Evolutionary conservation across 2,797 vertebrate species (phyloP).

Genomic region (Phrynocephalus forsythii): DNA sequence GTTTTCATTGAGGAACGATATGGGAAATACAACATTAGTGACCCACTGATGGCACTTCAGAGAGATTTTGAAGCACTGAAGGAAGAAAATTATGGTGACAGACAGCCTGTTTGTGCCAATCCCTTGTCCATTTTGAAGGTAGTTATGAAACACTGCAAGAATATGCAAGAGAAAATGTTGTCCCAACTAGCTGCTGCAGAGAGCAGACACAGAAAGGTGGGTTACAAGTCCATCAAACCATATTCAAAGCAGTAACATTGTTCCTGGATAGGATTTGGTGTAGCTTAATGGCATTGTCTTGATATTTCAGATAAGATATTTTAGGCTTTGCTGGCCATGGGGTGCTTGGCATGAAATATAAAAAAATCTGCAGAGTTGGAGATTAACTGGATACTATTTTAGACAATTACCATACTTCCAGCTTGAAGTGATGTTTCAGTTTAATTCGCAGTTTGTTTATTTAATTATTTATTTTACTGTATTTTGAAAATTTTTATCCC

Average conservation of each 20-base stretch:
- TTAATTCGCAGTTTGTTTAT: no score
- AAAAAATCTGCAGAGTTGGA: no score
- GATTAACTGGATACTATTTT: no score
- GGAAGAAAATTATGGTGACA: conserved; percentile 80
- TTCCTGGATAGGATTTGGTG: neutral
- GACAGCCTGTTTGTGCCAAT: conserved; percentile 84
- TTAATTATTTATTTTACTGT: no score
- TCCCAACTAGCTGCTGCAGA: conserved; percentile 92
- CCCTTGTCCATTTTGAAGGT: conserved; percentile 92
- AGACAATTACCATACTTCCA: neutral
- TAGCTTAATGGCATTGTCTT: neutral
- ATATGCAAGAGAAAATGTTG: conserved; percentile 97
- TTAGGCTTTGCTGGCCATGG: no score
- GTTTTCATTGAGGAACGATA: conserved; percentile 95
- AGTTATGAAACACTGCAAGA: conserved; percentile 96
- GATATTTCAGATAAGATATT: no score
- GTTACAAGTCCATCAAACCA: conserved; percentile 43
- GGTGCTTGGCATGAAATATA: no score
- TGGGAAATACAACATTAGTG: conserved; percentile 94
- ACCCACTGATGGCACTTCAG: conserved; percentile 94
- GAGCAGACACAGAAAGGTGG: conserved; percentile 92
- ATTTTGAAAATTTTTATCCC: no score
- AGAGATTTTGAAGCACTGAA: conserved; percentile 88
- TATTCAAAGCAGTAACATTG: neutral
- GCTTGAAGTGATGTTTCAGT: neutral